Percentiles rank a stretch among this genome's conserved stretches.
Evolutionary conservation across 2,888 invertebrate species (phyloP).

Genomic region (Heliconius aoede): DNA sequence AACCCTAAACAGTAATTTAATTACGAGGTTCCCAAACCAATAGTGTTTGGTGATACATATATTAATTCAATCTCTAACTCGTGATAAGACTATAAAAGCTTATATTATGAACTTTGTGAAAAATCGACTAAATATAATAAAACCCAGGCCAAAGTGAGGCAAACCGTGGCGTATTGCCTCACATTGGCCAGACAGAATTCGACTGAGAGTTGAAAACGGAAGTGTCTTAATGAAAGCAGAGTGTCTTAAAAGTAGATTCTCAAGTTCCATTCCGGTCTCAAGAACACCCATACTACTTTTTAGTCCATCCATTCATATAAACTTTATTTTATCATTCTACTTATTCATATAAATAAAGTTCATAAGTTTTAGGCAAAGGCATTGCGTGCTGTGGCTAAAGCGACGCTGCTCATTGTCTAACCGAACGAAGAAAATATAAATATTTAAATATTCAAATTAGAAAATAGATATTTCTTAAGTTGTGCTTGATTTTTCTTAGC

Average conservation of each 20-base stretch:
- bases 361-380: background rate
- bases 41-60: conserved; percentile 9
- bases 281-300: too few relatives aligned
- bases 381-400: background rate
- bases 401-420: background rate
- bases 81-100: background rate
- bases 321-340: background rate
- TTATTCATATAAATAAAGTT: background rate
- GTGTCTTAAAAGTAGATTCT: too few relatives aligned
- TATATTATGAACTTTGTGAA: background rate
- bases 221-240: too few relatives aligned
- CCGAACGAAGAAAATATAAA: background rate
- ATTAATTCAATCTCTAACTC: conserved; percentile 6
- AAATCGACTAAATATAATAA: background rate
- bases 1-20: conserved; percentile 20
- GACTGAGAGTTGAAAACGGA: too few relatives aligned
- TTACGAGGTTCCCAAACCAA: conserved; percentile 16
- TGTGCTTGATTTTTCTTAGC: too few relatives aligned
- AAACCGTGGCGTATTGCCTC: too few relatives aligned
- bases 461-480: too few relatives aligned
- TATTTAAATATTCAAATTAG: background rate
- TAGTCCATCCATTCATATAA: too few relatives aligned
- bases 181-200: too few relatives aligned
- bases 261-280: too few relatives aligned
- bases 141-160: too few relatives aligned